Conservation (phyloP, 2,888 invertebrate genomes). For the Cylindroiulus punctatus region DNA sequence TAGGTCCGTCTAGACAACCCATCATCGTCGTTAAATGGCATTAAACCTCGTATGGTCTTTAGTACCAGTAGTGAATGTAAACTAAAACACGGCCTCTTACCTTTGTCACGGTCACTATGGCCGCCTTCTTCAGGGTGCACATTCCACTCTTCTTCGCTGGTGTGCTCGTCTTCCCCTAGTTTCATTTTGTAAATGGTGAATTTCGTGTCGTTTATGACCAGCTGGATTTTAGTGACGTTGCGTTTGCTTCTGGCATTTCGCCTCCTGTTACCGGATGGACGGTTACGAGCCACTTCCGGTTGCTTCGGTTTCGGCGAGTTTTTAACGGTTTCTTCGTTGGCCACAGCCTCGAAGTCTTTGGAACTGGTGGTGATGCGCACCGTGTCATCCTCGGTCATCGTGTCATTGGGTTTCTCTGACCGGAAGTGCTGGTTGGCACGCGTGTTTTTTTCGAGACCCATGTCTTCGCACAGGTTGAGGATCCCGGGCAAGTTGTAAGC, state of each 20-base stretch:
- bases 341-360: background rate
- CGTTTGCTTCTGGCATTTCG: background rate
- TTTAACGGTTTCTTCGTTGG: background rate
- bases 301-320: background rate
- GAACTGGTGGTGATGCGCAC: background rate
- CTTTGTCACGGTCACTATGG: background rate
- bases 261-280: background rate
- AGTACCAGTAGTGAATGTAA: background rate
- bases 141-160: constrained; percentile 36
- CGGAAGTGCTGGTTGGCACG: background rate
- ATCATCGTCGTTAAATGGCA: background rate
- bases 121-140: background rate
- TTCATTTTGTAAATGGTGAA: constrained; percentile 46
- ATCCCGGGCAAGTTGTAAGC: background rate
- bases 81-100: constrained; percentile 25
- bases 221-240: constrained; percentile 20
- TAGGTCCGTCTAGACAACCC: no score
- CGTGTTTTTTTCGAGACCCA: background rate
- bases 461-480: constrained; percentile 1
- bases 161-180: background rate
- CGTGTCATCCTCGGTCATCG: background rate
- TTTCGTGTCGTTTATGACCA: constrained; percentile 48
- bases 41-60: background rate
- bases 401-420: background rate
- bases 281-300: background rate